Conservation (phyloP, 2,113 vertebrate species). For the Brachionichthys hirsutus region DNA sequence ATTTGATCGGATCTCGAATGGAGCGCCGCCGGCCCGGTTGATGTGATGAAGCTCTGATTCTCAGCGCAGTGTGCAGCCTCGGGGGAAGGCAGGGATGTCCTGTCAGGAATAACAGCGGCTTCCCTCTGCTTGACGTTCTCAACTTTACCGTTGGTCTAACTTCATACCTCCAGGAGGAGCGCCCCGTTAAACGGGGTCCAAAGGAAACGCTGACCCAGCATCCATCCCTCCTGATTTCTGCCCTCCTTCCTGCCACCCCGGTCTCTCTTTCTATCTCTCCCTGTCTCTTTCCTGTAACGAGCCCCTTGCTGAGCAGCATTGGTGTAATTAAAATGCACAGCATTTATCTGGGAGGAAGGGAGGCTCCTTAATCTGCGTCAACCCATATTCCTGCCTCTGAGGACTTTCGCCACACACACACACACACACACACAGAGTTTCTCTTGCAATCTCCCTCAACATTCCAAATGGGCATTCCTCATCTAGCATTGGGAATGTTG, state of each 20-base stretch:
- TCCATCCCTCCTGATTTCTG: slow-evolving; percentile 16
- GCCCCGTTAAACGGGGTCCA: neutral
- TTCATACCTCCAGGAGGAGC: slow-evolving; percentile 3
- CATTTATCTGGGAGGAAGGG: slow-evolving; percentile 75
- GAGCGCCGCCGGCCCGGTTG: slow-evolving; percentile 10
- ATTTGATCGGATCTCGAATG: slow-evolving; percentile 18
- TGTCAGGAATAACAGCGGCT: slow-evolving; percentile 41
- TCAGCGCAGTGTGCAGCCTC: slow-evolving; percentile 5
- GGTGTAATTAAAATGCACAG: slow-evolving; percentile 73
- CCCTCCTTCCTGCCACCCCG: slow-evolving; percentile 22
- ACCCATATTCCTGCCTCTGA: slow-evolving; percentile 64
- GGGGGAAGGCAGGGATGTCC: slow-evolving; percentile 8
- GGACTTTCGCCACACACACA: slow-evolving; percentile 24
- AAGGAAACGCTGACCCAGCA: slow-evolving; percentile 8
- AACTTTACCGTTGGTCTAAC: slow-evolving; percentile 3
- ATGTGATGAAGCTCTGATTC: slow-evolving; percentile 30
- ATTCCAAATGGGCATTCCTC: slow-evolving; percentile 5
- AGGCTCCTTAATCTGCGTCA: slow-evolving; percentile 70
- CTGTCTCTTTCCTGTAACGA: slow-evolving; percentile 55
- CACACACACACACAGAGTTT: slow-evolving; percentile 4
- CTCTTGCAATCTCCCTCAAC: slow-evolving; percentile 25
- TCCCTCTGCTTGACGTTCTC: slow-evolving; percentile 20
- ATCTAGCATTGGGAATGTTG: neutral
- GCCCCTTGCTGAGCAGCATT: slow-evolving; percentile 47
- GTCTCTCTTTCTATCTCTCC: slow-evolving; percentile 31